phyloP scores from a whole-genome alignment of 2,888 invertebrate genomes.

The Lottia gigantea region DNA sequence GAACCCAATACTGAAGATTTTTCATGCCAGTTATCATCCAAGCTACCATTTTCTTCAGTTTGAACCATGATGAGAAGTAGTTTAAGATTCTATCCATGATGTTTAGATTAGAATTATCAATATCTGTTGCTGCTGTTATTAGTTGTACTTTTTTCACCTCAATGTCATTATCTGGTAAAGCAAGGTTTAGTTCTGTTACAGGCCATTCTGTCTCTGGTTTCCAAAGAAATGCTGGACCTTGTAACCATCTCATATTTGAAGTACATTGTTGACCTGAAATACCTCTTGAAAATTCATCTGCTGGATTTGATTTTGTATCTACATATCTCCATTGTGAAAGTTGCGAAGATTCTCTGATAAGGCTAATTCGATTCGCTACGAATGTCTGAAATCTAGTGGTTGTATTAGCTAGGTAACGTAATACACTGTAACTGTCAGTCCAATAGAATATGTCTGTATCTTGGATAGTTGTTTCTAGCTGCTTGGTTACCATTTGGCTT shows the following conservation, averaged over 20 bases:
- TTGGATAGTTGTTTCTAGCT: background rate
- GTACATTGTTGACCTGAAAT: background rate
- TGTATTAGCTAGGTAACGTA: background rate
- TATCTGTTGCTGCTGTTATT: background rate
- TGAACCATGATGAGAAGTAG: background rate
- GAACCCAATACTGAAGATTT: background rate
- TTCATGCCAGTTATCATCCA: too few relatives aligned
- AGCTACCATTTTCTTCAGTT: slow-evolving; percentile 5
- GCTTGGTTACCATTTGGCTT: background rate
- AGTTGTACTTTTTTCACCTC: slow-evolving; percentile 13
- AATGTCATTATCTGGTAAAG: background rate
- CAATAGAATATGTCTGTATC: background rate
- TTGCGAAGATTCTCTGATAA: slow-evolving; percentile 9
- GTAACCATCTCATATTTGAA: slow-evolving; percentile 1
- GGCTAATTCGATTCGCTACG: too few relatives aligned
- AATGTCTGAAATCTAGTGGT: background rate
- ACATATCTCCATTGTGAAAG: slow-evolving; percentile 4
- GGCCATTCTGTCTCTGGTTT: slow-evolving; percentile 5
- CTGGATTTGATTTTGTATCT: background rate
- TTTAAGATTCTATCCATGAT: background rate
- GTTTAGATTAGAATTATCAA: background rate
- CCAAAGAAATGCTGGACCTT: slow-evolving; percentile 9
- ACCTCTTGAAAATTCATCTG: slow-evolving; percentile 20
- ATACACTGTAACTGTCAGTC: background rate
- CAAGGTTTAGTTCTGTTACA: background rate